phyloP scores from a whole-genome alignment of 1,140 invertebrate genomes.

The Eupeodes corollae region DNA sequence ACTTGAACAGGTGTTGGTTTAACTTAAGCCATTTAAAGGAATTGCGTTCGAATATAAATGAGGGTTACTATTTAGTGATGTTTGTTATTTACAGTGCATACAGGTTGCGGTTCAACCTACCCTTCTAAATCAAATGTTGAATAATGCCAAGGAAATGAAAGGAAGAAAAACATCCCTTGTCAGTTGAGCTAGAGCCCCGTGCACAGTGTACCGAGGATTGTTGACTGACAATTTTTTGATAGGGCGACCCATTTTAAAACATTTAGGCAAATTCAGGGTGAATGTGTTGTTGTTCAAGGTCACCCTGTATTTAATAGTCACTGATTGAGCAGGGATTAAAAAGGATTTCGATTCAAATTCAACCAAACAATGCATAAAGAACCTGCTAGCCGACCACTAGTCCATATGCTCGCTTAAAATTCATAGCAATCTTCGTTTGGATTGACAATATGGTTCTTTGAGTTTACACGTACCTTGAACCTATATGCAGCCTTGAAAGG shows the following conservation, averaged over 20 bases:
- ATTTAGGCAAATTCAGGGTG: no score
- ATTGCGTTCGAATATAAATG: background rate
- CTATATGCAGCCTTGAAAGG: no score
- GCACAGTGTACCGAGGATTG: no score
- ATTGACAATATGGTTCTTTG: background rate
- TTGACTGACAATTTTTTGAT: no score
- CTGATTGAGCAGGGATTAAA: background rate
- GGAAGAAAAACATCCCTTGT: no score
- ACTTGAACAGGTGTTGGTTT: background rate
- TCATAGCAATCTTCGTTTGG: background rate
- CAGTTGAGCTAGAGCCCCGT: no score
- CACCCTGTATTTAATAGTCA: background rate
- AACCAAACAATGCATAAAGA: background rate
- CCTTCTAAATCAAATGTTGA: background rate
- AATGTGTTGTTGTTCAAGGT: no score
- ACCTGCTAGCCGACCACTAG: background rate
- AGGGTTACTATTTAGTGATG: no score
- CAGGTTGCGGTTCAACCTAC: background rate
- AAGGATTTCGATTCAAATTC: background rate
- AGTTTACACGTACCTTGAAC: no score
- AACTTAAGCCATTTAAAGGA: background rate
- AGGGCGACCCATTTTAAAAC: no score
- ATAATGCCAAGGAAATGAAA: background rate
- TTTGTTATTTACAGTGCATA: background rate
- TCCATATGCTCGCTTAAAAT: background rate